A percentile compares a stretch with the other conserved stretches of the same genome.
phyloP scores from a whole-genome alignment of 2,113 vertebrate genomes.

The Leiothrix lutea region DNA sequence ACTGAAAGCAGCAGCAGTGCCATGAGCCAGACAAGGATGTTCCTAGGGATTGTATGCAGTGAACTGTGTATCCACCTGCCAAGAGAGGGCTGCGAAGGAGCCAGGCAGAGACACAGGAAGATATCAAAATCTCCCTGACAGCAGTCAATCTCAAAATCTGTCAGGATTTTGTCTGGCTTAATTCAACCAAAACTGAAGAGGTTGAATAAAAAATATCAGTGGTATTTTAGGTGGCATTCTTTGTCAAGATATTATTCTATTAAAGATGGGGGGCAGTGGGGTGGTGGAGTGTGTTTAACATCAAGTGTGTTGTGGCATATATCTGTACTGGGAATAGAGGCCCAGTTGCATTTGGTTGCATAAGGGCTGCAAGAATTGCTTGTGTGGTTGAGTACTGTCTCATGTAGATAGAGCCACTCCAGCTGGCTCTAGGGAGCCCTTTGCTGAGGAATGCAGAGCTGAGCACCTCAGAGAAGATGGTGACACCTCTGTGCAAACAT shows the following conservation, averaged over 20 bases:
- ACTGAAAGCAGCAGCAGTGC: not conserved
- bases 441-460: not conserved
- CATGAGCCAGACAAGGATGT: fast-evolving
- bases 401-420: not conserved
- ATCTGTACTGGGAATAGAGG: not conserved
- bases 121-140: not conserved
- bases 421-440: not conserved
- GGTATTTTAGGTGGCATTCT: not conserved
- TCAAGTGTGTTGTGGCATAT: not conserved
- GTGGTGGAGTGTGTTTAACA: not conserved
- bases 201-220: not conserved
- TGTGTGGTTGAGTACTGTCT: no score
- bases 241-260: not conserved
- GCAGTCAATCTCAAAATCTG: not conserved
- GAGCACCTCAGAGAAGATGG: not conserved
- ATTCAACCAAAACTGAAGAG: not conserved
- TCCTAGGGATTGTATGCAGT: no score
- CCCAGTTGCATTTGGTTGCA: not conserved
- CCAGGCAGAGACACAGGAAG: not conserved
- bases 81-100: not conserved
- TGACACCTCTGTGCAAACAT: not conserved
- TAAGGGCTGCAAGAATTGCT: not conserved
- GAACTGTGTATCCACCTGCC: not conserved
- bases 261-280: not conserved
- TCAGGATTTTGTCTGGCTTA: not conserved